Evolutionary conservation across 2,888 invertebrate genomes (phyloP).

Genomic region (Aelia acuminata): DNA sequence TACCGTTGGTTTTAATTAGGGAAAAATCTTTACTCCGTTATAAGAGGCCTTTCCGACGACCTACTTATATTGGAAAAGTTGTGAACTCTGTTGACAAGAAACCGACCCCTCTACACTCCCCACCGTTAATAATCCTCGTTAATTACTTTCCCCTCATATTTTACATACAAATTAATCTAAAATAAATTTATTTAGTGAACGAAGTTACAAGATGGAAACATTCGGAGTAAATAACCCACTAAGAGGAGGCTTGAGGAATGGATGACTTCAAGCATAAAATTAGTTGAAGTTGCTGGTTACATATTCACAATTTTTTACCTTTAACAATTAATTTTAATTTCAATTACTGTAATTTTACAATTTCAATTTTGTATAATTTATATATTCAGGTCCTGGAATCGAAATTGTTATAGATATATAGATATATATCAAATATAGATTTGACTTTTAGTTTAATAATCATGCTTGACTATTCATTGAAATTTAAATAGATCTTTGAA

Average conservation of each 20-base stretch:
- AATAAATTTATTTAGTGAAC: constrained; percentile 22
- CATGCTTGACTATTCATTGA: no score
- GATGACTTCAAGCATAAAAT: no score
- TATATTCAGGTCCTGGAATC: no score
- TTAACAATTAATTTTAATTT: background rate
- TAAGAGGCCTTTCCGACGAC: background rate
- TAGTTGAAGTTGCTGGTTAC: no score
- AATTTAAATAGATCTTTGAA: no score
- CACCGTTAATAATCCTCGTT: background rate
- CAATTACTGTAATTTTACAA: background rate
- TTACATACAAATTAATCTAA: constrained; percentile 39
- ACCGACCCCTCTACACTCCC: background rate
- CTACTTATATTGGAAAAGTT: constrained; percentile 20
- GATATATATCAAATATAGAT: no score
- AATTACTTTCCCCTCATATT: constrained; percentile 26
- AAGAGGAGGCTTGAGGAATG: no score
- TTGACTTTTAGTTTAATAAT: no score
- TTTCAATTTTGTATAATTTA: no score
- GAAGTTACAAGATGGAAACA: background rate
- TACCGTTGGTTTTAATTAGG: constrained; percentile 12
- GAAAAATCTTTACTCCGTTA: background rate
- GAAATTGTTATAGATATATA: no score
- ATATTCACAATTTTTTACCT: background rate
- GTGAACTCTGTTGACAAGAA: constrained; percentile 26
- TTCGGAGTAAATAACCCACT: background rate